Evolutionary conservation across 2,797 vertebrate genomes (phyloP).

Genomic region (Linurgus olivaceus): DNA sequence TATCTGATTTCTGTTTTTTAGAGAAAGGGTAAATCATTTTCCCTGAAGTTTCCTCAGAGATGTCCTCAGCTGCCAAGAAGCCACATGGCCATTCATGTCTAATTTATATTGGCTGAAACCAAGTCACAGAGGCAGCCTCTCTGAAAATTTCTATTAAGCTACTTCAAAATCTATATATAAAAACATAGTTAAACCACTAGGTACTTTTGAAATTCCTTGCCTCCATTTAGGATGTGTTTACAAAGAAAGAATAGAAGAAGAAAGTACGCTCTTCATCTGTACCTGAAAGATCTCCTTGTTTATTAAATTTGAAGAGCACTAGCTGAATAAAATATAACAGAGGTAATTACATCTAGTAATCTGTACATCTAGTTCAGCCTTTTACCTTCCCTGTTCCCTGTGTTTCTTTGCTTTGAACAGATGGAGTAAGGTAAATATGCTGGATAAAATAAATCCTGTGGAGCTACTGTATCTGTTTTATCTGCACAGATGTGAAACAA

Average conservation of each 20-base stretch:
- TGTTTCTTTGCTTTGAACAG: conserved; percentile 22
- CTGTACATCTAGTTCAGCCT: neutral
- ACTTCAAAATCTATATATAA: neutral
- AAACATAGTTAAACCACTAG: neutral
- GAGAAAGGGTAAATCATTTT: neutral
- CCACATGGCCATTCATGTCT: fast-evolving
- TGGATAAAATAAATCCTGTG: neutral
- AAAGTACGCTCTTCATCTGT: neutral
- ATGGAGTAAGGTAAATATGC: neutral
- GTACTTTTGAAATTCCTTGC: neutral
- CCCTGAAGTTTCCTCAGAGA: neutral
- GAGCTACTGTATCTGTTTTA: neutral
- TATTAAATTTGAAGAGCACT: neutral
- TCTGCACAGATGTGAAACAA: neutral
- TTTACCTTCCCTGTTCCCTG: neutral
- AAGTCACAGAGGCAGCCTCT: neutral
- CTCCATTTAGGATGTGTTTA: neutral
- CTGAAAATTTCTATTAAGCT: neutral
- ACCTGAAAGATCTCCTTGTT: neutral
- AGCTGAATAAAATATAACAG: neutral
- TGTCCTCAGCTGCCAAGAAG: neutral
- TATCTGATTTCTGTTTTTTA: conserved; percentile 1
- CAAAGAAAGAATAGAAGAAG: neutral
- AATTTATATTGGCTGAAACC: neutral
- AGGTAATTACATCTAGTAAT: neutral